Conservation (phyloP, 1,140 invertebrate genomes). For the Apis mellifera region DNA sequence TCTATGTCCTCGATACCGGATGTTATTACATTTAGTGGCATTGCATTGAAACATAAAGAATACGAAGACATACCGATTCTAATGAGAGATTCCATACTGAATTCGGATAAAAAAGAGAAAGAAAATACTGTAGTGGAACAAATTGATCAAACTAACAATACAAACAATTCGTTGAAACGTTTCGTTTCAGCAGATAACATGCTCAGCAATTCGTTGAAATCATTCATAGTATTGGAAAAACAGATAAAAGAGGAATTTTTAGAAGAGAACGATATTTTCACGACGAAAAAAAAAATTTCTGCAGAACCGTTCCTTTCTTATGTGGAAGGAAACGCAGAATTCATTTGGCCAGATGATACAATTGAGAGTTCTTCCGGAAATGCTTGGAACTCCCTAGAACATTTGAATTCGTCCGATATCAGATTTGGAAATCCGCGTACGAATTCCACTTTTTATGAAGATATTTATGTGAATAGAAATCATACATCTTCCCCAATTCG, state of each 20-base stretch:
- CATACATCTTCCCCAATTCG: not conserved
- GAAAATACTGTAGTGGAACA: not conserved
- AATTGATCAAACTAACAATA: too few relatives aligned
- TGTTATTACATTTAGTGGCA: not conserved
- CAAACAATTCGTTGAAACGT: not conserved
- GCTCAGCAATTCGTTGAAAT: not conserved
- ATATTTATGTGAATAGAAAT: not conserved
- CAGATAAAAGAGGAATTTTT: not conserved
- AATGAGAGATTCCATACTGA: not conserved
- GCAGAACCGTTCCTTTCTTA: slow-evolving; percentile 22
- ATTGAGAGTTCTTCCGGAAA: not conserved
- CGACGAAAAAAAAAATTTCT: slow-evolving; percentile 14
- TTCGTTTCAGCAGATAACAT: not conserved
- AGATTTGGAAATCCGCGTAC: not conserved
- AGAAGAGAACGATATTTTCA: not conserved
- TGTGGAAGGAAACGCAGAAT: not conserved
- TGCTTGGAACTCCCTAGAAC: not conserved
- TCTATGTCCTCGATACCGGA: slow-evolving; percentile 16
- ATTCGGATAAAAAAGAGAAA: not conserved
- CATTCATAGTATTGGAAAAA: slow-evolving; percentile 1
- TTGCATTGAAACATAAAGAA: not conserved
- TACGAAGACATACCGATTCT: not conserved
- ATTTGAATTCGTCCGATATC: not conserved
- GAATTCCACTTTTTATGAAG: slow-evolving; percentile 4
- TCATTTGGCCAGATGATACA: slow-evolving; percentile 7